A percentile compares a stretch with the other conserved stretches of the same genome.
Conservation (phyloP, 2,797 vertebrate species). For the Characodon lateralis region DNA sequence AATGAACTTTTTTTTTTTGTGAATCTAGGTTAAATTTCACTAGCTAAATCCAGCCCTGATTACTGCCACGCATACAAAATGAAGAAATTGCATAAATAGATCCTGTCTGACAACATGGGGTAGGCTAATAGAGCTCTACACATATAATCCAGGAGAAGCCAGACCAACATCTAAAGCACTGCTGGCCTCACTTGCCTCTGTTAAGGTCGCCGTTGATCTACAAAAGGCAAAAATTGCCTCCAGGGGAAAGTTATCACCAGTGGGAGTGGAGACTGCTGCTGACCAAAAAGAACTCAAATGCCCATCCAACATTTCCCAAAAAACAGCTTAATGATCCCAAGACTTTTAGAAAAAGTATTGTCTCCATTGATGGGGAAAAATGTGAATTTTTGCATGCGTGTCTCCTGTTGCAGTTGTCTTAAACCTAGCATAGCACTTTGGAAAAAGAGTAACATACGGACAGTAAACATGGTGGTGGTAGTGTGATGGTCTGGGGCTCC, state of each 20-base stretch:
- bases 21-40: too few species aligned
- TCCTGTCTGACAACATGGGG: too few species aligned
- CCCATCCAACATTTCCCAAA: not conserved
- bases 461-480: too few species aligned
- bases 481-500: too few species aligned
- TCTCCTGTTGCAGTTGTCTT: too few species aligned
- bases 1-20: too few species aligned
- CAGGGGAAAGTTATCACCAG: too few species aligned
- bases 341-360: not conserved
- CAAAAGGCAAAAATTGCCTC: not conserved
- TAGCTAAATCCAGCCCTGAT: too few species aligned
- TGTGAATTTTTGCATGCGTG: not conserved
- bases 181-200: not conserved
- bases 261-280: not conserved
- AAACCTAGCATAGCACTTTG: too few species aligned
- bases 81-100: not conserved
- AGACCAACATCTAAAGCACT: not conserved
- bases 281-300: not conserved
- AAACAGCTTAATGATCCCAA: not conserved
- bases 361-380: not conserved
- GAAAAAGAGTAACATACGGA: too few species aligned
- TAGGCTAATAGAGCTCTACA: too few species aligned
- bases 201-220: not conserved
- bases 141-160: not conserved
- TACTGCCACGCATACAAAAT: not conserved